Conservation (phyloP, 2,113 vertebrate genomes). For the Murina feae region DNA sequence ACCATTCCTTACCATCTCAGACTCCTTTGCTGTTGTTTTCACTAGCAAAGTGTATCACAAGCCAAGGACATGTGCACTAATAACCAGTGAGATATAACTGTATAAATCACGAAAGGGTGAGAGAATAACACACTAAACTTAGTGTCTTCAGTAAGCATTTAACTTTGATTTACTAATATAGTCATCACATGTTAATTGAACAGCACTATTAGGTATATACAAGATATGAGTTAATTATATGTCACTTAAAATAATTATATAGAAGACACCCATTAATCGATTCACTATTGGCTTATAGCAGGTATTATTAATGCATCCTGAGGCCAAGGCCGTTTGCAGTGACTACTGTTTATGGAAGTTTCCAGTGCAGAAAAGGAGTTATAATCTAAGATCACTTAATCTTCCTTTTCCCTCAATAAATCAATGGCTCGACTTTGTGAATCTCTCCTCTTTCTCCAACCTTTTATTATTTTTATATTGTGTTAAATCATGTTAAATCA, state of each 20-base stretch:
- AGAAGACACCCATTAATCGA: conserved; percentile 60
- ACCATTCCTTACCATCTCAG: neutral
- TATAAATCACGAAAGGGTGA: conserved; percentile 67
- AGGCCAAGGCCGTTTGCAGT: conserved; percentile 16
- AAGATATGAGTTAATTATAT: conserved; percentile 74
- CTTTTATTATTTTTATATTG: neutral
- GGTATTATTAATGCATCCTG: conserved; percentile 53
- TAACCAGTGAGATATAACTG: conserved; percentile 53
- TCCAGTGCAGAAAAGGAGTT: neutral
- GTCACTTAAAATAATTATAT: conserved; percentile 59
- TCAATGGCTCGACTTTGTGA: neutral
- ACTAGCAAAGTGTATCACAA: neutral
- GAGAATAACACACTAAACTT: conserved; percentile 68
- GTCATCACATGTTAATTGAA: conserved; percentile 73
- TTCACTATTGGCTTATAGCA: conserved; percentile 47
- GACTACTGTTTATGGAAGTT: conserved; percentile 45
- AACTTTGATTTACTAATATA: conserved; percentile 77
- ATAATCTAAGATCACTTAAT: neutral
- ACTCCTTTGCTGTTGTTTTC: neutral
- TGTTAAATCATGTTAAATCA: neutral
- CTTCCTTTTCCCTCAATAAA: neutral
- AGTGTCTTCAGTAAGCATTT: conserved; percentile 67
- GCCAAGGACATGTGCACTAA: neutral
- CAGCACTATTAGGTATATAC: conserved; percentile 59
- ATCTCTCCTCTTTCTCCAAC: neutral